Conservation (phyloP, 2,113 vertebrate genomes). For the Indicator indicator region DNA sequence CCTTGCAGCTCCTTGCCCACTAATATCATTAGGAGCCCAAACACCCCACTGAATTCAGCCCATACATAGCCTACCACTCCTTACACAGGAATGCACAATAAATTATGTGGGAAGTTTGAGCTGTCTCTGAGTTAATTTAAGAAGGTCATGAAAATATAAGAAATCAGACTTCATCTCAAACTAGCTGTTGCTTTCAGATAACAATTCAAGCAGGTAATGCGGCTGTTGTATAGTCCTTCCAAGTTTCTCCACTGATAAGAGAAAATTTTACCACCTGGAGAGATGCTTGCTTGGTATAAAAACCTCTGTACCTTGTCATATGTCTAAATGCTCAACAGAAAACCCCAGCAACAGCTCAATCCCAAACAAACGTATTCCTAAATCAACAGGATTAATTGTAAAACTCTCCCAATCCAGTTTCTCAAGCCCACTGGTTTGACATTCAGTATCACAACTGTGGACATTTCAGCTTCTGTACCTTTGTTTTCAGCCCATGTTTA, state of each 20-base stretch:
- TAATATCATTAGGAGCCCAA: background rate
- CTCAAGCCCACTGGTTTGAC: background rate
- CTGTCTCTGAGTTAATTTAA: background rate
- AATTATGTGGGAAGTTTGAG: background rate
- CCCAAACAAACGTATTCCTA: background rate
- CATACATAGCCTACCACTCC: fast-evolving
- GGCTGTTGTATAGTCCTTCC: background rate
- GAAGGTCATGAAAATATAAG: conserved; percentile 26
- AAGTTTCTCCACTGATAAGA: background rate
- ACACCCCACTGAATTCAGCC: background rate
- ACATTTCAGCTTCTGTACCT: background rate
- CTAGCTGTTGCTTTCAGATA: background rate
- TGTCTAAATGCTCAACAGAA: background rate
- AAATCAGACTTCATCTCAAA: conserved; percentile 18
- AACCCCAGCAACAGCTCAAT: background rate
- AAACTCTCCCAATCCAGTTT: background rate
- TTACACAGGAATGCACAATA: background rate
- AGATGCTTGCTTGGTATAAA: background rate
- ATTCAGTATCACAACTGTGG: background rate
- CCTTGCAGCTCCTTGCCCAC: background rate
- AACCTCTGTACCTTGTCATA: background rate
- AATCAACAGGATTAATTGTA: background rate
- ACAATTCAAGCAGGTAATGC: background rate
- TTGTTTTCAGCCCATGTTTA: background rate
- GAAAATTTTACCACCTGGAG: background rate